These are phyloP conservation scores for Psilanteris sp. DNA, from an alignment of 1,140 invertebrate species.

Conservation along the genomic window DNA sequence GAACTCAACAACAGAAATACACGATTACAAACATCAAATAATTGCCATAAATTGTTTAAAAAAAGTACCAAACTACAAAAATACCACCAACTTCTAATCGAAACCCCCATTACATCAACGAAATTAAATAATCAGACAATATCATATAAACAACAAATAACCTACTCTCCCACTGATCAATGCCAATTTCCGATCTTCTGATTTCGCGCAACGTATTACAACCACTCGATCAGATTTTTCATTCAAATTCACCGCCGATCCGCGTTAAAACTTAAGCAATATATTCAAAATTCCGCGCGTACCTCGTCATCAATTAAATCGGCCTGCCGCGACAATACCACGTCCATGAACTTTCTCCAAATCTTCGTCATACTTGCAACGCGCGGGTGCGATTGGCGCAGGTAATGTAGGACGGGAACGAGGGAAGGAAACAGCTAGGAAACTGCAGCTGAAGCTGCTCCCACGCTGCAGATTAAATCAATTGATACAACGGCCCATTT, in stretches of 20 bases:
- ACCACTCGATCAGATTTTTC: too few species aligned
- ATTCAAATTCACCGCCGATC: background rate
- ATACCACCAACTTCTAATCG: too few species aligned
- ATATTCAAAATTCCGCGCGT: constrained; percentile 2
- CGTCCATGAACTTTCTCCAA: constrained; percentile 3
- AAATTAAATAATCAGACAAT: too few species aligned
- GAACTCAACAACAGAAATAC: too few species aligned
- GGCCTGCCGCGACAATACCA: background rate
- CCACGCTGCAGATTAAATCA: constrained; percentile 63
- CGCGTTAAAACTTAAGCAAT: background rate
- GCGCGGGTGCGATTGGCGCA: constrained; percentile 4
- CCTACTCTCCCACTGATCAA: too few species aligned
- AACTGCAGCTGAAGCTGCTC: constrained; percentile 45
- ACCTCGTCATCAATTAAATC: background rate
- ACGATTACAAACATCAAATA: too few species aligned
- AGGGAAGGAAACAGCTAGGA: constrained; percentile 36
- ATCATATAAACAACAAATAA: too few species aligned
- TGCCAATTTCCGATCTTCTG: too few species aligned
- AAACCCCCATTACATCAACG: too few species aligned
- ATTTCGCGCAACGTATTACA: too few species aligned
- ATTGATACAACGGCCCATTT: constrained; percentile 65
- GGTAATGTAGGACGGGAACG: constrained; percentile 2
- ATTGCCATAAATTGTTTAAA: too few species aligned
- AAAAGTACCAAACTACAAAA: too few species aligned
- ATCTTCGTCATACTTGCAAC: constrained; percentile 24